These are phyloP conservation scores for Zosterops hypoxanthus DNA, from an alignment of 2,113 vertebrate genomes.

Conservation along the genomic window DNA sequence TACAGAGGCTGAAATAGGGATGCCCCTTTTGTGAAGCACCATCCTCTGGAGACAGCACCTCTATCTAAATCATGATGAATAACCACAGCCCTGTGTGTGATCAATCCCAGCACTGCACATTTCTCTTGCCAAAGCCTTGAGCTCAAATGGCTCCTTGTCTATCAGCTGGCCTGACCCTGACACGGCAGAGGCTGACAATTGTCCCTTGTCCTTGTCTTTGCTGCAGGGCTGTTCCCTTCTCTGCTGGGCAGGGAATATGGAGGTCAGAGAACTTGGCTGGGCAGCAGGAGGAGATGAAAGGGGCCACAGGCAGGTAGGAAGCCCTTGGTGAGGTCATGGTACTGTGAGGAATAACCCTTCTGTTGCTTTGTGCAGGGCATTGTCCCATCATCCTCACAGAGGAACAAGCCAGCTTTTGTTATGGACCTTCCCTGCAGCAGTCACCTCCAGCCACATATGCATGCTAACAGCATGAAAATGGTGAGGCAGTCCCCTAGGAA, in stretches of 20 bases:
- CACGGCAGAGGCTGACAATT: neutral
- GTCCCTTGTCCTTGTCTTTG: neutral
- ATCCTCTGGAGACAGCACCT: neutral
- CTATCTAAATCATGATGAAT: neutral
- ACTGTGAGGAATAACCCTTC: neutral
- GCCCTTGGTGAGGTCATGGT: neutral
- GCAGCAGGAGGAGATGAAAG: neutral
- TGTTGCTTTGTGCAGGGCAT: neutral
- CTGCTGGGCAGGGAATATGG: fast-evolving
- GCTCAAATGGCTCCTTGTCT: neutral
- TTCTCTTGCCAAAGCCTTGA: neutral
- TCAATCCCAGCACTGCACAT: neutral
- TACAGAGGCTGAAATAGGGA: neutral
- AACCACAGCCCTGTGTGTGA: neutral
- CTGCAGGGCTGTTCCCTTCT: neutral
- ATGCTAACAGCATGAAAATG: neutral
- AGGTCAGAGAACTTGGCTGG: neutral
- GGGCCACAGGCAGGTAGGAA: neutral
- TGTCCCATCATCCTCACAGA: neutral
- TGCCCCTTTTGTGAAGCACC: neutral
- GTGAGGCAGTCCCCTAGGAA: neutral
- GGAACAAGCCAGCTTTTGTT: neutral
- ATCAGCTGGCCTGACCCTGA: neutral
- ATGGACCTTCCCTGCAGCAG: fast-evolving
- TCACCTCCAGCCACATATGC: fast-evolving